Conservation (phyloP, 2,888 invertebrate species). For the Tenthredo amoena region DNA sequence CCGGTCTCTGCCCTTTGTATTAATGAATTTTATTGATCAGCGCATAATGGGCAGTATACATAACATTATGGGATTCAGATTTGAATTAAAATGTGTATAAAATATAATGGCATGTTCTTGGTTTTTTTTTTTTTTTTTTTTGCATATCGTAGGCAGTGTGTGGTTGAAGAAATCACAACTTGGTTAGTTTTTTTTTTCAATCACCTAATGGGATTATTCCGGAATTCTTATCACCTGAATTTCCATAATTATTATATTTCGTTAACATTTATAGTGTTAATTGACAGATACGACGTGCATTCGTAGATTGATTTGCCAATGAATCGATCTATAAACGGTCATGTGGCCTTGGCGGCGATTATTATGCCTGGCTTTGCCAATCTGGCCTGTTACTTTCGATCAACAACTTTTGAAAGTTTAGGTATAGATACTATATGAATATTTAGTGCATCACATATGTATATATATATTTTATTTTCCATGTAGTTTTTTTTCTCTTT, state of each 20-base stretch:
- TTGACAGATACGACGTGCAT: not conserved
- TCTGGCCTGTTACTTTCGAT: constrained; percentile 5
- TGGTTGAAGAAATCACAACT: not conserved
- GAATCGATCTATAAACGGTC: constrained; percentile 18
- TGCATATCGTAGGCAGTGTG: not conserved
- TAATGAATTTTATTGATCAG: not conserved
- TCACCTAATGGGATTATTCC: not conserved
- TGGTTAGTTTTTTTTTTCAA: not conserved
- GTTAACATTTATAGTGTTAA: not conserved
- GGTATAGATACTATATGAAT: not conserved
- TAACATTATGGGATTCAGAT: not conserved
- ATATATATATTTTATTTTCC: not conserved
- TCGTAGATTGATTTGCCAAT: constrained; percentile 7
- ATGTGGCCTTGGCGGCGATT: constrained; percentile 3
- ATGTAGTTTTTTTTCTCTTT: not conserved
- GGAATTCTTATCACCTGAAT: not conserved
- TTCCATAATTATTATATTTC: constrained; percentile 19
- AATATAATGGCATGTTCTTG: not conserved
- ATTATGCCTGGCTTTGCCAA: constrained; percentile 2
- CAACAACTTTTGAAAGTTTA: constrained; percentile 46
- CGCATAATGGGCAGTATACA: not conserved
- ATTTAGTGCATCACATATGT: not conserved
- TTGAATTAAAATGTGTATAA: not conserved
- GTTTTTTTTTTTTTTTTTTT: not conserved
- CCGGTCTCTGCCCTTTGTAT: not conserved